phyloP scores from a whole-genome alignment of 2,113 vertebrate species.

The Epinephelus fuscoguttatus region DNA sequence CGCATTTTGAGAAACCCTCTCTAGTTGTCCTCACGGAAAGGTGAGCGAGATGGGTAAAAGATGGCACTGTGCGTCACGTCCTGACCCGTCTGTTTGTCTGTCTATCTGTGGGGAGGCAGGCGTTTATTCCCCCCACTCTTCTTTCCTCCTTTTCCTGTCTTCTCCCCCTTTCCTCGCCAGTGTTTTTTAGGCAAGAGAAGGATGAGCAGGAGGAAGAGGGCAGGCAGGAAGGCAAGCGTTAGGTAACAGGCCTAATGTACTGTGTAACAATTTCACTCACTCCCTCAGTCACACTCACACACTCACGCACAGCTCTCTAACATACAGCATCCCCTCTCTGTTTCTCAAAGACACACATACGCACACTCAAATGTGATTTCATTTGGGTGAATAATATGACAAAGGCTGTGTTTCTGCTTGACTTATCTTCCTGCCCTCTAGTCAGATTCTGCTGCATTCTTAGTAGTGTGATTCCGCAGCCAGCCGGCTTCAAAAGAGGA shows the following conservation, averaged over 20 bases:
- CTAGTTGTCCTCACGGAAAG: slow-evolving; percentile 22
- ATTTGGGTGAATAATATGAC: slow-evolving; percentile 60
- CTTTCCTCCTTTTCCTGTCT: slow-evolving; percentile 22
- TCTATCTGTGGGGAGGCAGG: slow-evolving; percentile 16
- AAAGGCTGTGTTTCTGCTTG: slow-evolving; percentile 57
- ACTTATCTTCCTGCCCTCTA: slow-evolving; percentile 44
- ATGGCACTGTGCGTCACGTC: slow-evolving; percentile 29
- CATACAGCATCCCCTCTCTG: slow-evolving; percentile 24
- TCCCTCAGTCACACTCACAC: slow-evolving; percentile 40
- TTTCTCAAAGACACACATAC: slow-evolving; percentile 46
- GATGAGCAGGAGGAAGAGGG: slow-evolving; percentile 62
- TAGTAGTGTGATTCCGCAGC: slow-evolving; percentile 5
- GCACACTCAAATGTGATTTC: slow-evolving; percentile 50
- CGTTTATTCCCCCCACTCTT: background rate
- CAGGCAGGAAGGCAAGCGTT: slow-evolving; percentile 56
- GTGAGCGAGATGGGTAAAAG: slow-evolving; percentile 30
- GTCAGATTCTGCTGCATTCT: slow-evolving; percentile 30
- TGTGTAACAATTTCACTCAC: slow-evolving; percentile 63
- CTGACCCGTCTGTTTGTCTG: slow-evolving; percentile 14
- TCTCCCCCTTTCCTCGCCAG: slow-evolving; percentile 30
- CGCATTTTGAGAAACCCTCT: slow-evolving; percentile 7
- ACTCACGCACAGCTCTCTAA: slow-evolving; percentile 24
- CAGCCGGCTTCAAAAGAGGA: slow-evolving; percentile 26
- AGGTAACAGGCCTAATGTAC: slow-evolving; percentile 71
- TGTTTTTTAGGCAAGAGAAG: slow-evolving; percentile 53